A percentile compares a stretch with the other conserved stretches of the same genome.
phyloP scores from a whole-genome alignment of 2,113 vertebrate species.

The Apteryx owenii region DNA sequence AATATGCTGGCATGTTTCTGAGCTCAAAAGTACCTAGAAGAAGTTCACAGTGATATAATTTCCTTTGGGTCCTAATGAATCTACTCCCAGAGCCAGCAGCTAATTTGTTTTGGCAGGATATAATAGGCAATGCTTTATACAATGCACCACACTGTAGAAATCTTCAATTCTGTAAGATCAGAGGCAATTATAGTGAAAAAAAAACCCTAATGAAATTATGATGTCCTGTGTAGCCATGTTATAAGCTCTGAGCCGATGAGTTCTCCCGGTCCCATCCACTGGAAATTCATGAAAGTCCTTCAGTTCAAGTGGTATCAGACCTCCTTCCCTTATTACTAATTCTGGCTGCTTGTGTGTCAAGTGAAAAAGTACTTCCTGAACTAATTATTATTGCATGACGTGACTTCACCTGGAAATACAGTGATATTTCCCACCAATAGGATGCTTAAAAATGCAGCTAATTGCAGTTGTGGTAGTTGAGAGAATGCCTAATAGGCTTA shows the following conservation, averaged over 20 bases:
- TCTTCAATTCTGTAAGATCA: background rate
- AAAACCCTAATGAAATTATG: background rate
- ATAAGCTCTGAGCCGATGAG: background rate
- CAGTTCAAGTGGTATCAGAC: fast-evolving
- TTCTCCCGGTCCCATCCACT: background rate
- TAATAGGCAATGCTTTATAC: background rate
- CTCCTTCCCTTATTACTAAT: background rate
- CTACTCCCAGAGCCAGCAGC: background rate
- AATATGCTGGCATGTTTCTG: background rate
- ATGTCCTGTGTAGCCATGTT: background rate
- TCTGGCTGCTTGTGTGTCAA: background rate
- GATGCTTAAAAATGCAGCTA: constrained; percentile 59
- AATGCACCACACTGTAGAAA: background rate
- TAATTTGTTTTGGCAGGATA: background rate
- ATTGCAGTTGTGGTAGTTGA: constrained; percentile 22
- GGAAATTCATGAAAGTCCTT: background rate
- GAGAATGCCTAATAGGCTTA: background rate
- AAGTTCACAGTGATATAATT: background rate
- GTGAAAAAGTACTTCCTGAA: constrained; percentile 14
- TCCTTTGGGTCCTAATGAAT: constrained; percentile 8
- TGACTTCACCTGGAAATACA: constrained; percentile 43
- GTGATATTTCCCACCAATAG: background rate
- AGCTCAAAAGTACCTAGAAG: background rate
- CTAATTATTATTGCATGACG: constrained; percentile 4
- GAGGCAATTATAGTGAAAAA: background rate